These are phyloP conservation scores for Myodes glareolus DNA, from an alignment of 2,113 vertebrate species.

Conservation along the genomic window DNA sequence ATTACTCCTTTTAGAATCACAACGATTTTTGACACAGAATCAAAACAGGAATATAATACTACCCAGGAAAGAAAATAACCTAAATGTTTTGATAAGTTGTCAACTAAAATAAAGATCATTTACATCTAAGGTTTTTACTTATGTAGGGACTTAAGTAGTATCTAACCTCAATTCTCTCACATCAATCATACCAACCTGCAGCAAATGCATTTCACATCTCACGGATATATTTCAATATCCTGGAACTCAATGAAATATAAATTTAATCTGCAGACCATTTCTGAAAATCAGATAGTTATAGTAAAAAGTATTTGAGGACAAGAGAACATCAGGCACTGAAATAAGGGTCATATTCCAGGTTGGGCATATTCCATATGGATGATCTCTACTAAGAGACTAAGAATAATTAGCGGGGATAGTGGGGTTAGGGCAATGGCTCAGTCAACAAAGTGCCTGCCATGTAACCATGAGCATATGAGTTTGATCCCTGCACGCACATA, in stretches of 20 bases:
- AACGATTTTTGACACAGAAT: slow-evolving; percentile 18
- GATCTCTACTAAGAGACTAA: slow-evolving; percentile 1
- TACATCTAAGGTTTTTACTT: not conserved
- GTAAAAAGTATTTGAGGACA: not conserved
- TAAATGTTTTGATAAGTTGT: not conserved
- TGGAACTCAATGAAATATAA: slow-evolving; percentile 3
- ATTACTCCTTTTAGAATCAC: slow-evolving; percentile 36
- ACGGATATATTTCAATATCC: not conserved
- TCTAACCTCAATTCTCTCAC: not conserved
- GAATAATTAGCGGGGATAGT: not conserved
- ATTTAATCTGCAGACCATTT: slow-evolving; percentile 10
- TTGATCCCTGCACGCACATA: not conserved
- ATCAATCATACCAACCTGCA: not conserved
- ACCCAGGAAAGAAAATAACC: slow-evolving; percentile 41
- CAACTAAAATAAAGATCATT: slow-evolving; percentile 50
- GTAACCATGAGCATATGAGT: not conserved
- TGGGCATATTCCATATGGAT: not conserved
- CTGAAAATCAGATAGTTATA: slow-evolving; percentile 19
- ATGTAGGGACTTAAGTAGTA: not conserved
- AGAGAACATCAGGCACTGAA: not conserved
- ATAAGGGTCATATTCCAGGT: not conserved
- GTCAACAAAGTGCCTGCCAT: not conserved
- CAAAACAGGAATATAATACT: slow-evolving; percentile 38
- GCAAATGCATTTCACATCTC: slow-evolving; percentile 26
- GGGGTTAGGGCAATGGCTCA: not conserved